A percentile compares a stretch with the other conserved stretches of the same genome.
Evolutionary conservation across 2,113 vertebrate species (phyloP).

Genomic region (Leiothrix lutea): DNA sequence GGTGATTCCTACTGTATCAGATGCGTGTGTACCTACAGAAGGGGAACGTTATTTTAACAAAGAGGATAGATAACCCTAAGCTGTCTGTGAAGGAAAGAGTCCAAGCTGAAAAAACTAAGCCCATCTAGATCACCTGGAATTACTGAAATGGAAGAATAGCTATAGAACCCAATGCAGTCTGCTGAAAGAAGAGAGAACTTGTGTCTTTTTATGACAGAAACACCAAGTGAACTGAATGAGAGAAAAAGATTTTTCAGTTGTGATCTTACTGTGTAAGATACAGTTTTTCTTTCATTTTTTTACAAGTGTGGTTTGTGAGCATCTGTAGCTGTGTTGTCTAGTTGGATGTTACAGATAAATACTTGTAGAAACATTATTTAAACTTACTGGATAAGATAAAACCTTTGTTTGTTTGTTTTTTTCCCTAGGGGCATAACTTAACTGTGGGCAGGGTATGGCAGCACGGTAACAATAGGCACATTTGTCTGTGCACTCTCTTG

Average conservation of each 20-base stretch:
- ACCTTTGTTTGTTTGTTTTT: neutral
- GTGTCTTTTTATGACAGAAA: neutral
- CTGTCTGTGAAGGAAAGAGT: neutral
- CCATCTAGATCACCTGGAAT: neutral
- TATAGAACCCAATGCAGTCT: neutral
- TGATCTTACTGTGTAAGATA: neutral
- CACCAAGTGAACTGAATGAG: neutral
- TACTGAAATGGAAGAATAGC: neutral
- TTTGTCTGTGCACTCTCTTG: neutral
- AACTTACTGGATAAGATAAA: neutral
- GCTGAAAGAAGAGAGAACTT: neutral
- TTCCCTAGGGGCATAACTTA: neutral
- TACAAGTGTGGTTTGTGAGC: neutral
- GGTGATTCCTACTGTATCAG: neutral
- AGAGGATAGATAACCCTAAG: neutral
- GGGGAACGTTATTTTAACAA: neutral
- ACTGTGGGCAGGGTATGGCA: neutral
- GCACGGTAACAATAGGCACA: rapidly evolving
- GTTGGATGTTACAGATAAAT: neutral
- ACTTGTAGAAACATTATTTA: neutral
- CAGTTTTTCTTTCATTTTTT: neutral
- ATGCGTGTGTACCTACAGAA: neutral
- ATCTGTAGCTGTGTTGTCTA: neutral
- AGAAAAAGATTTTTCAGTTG: neutral
- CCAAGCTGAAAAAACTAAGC: neutral